Evolutionary conservation across 2,113 vertebrate genomes (phyloP).

Genomic region (Saccopteryx leptura): DNA sequence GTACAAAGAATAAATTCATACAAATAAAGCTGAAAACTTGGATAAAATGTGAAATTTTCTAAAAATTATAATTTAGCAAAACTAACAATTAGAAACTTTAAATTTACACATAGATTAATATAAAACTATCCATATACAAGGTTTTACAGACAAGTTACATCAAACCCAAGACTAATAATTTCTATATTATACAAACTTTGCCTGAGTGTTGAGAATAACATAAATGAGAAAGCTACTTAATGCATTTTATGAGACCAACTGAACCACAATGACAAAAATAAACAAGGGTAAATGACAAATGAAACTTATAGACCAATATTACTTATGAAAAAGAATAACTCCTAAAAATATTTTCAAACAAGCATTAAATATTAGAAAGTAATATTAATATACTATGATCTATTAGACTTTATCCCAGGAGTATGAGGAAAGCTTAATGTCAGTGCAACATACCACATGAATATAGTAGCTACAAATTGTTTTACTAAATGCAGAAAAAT

Average conservation of each 20-base stretch:
- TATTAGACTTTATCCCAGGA: not conserved
- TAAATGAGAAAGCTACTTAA: not conserved
- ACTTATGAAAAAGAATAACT: not conserved
- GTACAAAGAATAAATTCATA: not conserved
- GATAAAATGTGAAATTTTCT: slow-evolving; percentile 33
- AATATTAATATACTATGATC: not conserved
- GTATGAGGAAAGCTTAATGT: not conserved
- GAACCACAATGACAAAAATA: not conserved
- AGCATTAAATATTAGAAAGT: not conserved
- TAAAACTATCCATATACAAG: not conserved
- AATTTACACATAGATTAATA: not conserved
- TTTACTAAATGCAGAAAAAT: slow-evolving; percentile 17
- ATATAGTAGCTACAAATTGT: not conserved
- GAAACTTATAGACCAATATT: not conserved
- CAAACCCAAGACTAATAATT: slow-evolving; percentile 1
- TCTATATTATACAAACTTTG: not conserved
- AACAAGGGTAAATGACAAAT: not conserved
- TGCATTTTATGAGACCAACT: not conserved
- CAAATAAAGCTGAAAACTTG: slow-evolving; percentile 20
- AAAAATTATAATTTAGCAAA: slow-evolving; percentile 17
- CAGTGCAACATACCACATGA: not conserved
- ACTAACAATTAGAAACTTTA: not conserved
- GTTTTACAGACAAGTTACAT: slow-evolving; percentile 9
- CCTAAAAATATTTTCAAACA: slow-evolving; percentile 12
- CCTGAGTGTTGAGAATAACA: not conserved